Base-by-base conservation (phyloP, 1,140 invertebrate species). In the Cydia strobilella region DNA sequence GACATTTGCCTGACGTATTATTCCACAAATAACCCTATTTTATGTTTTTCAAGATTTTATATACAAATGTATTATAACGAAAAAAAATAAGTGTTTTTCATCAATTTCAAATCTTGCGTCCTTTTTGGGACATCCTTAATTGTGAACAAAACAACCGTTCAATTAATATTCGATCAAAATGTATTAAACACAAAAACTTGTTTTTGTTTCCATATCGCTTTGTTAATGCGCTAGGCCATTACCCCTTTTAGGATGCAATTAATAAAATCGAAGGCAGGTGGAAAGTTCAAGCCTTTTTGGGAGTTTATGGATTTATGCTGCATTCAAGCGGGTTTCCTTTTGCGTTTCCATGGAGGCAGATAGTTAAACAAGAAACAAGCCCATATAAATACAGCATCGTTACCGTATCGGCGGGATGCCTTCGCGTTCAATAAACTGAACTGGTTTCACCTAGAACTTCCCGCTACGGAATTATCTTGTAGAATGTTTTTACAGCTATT, bases 401-500 rank as follows among this genome's bases (percentile, higher is more conserved):
- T 84, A 83, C 76, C 75, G 76, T 75, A 73, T 69, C 65, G 65
- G 27, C 78, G 76, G 87, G 82, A 89, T 90, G 83, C 87, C 88
- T 77, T 77, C 76, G 86, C 89, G 87, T 89, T 88, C 86, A 84
- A 84, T 84, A 90, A 83, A 86, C 88, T 75, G 86, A 89, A 90
- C 89, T 75, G 84, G 89, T 90, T 89, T 77, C 72, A 77, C 81
- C 79, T 82, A 83, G 86, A 83, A 83, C 87, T 90, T 90, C 87
- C 88, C 86, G 88, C 84, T 88, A 88, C 74, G 82, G 79, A 84
- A 84, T 87, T 85, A 90, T 87, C 80, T 86, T 82, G 86, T 89
- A 88, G 87, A 90, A 89, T 89, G 83, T 77, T 78, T 84, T 74
- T 87, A 90, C 90, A 87, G 90, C 90, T 91, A 91, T 51, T 76